phyloP scores from a whole-genome alignment of 2,888 invertebrate genomes.

The Sthenelais limicola region DNA sequence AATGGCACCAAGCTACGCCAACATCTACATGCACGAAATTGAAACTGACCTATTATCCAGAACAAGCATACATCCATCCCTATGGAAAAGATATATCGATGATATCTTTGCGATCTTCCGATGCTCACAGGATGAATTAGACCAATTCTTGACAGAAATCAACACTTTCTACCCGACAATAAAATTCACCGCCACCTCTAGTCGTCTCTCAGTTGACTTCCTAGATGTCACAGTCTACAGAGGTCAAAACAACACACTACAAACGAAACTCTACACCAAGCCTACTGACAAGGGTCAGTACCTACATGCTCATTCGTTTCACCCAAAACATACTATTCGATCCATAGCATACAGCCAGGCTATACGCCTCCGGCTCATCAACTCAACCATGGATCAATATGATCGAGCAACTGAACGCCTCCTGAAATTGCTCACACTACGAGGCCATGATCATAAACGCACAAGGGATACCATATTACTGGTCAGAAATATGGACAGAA shows the following conservation, averaged over 20 bases:
- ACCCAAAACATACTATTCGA: neutral
- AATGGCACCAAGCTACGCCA: conserved; percentile 10
- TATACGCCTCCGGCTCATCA: no score
- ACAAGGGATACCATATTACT: no score
- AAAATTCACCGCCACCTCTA: neutral
- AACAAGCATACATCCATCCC: neutral
- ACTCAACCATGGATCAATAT: no score
- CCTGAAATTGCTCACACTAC: no score
- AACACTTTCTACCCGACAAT: neutral
- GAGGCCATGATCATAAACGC: no score
- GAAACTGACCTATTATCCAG: neutral
- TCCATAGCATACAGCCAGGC: conserved; percentile 7
- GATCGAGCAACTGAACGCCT: no score
- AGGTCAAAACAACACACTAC: neutral
- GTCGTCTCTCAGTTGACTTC: neutral
- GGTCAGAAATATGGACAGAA: no score
- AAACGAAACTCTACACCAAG: neutral
- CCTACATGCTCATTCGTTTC: neutral
- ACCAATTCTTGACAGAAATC: neutral
- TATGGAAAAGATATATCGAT: neutral
- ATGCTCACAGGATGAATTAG: conserved; percentile 11
- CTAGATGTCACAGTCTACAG: conserved; percentile 7
- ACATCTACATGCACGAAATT: neutral
- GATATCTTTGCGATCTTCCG: conserved; percentile 1
- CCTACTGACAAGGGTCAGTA: conserved; percentile 1